phyloP scores from a whole-genome alignment of 2,888 invertebrate genomes.

The Ellobium chinense region DNA sequence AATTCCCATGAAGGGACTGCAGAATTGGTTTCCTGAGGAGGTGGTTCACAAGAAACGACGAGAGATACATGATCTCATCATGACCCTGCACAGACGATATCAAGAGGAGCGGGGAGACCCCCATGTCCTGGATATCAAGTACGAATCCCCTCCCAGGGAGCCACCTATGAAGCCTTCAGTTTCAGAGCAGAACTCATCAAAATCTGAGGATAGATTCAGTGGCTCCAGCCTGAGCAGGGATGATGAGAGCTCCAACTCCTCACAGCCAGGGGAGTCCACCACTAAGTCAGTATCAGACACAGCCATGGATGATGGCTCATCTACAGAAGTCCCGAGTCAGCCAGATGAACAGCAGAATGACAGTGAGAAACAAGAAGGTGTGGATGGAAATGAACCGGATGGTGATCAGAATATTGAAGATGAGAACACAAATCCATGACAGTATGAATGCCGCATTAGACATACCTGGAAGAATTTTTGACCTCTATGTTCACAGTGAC shows the following conservation, averaged over 20 bases:
- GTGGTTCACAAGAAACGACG: constrained; percentile 91
- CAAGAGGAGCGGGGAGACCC: constrained; percentile 52
- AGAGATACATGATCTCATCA: constrained; percentile 89
- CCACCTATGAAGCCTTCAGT: background rate
- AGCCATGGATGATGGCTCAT: background rate
- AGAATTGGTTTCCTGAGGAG: constrained; percentile 92
- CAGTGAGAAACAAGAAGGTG: background rate
- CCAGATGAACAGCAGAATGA: background rate
- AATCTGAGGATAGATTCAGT: background rate
- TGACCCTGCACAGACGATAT: constrained; percentile 86
- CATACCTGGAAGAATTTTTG: too few species aligned
- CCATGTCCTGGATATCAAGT: constrained; percentile 35
- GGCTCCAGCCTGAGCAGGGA: constrained; percentile 12
- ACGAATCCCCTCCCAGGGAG: constrained; percentile 26
- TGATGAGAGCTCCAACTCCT: constrained; percentile 43
- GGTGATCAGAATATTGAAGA: background rate
- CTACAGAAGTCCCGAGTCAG: background rate
- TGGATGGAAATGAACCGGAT: background rate
- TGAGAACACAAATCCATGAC: too few species aligned
- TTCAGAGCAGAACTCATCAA: background rate
- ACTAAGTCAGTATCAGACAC: background rate
- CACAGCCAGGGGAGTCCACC: constrained; percentile 10
- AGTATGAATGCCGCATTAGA: too few species aligned
- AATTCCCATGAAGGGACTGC: constrained; percentile 89
- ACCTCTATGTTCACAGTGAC: too few species aligned